Evolutionary conservation across 1,140 invertebrate genomes (phyloP), one percentile per base, ranked within the genome.

Genomic region (Drosophila kurseongensis): DNA sequence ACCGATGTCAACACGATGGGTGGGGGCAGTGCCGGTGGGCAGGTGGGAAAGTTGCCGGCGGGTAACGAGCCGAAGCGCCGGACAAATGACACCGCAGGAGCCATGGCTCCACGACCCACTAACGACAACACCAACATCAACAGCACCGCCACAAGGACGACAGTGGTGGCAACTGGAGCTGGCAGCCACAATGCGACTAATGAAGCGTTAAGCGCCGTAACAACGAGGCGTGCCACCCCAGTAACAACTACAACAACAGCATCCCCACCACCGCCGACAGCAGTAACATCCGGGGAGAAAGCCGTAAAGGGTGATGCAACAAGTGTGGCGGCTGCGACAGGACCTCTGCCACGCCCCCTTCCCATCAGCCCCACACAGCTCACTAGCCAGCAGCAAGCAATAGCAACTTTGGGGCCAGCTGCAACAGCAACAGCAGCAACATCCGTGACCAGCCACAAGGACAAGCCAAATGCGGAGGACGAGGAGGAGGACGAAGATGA

Each of bases 191-290:
- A 77, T 83, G 80, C 41, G 80, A 71, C 84, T 88, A 89, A 88
- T 88, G 84, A 89, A 84, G 84, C 84, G 80, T 88, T 88, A 88
- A 88, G 80, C 76, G 68, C 47, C 59, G 40, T 56, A 65, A 80
- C 72, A 88, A 61, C 69, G 68, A 77, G 51, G 74, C 81, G 51
- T 74, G 59, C 75, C 45, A 56, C 65, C 54, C 51, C 73, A 41
- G 7, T 55, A 8, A 32, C 29, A 32, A 5, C 29, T 5, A 7
- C 29, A 29, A 6, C 29, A 32, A 7, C 29, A 8, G 1, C 29
- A 32, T 7, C 36, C 13, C 75, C 52, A 16, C 48, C 27, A 40
- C 48, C 23, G 2, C 63, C 6, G 5, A 1, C 40, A 54, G 23
- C 38, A 32, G 40, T 55, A 62, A 42, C 78, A 68, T 45, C 52